phyloP scores from a whole-genome alignment of 2,113 vertebrate species.

The Ceratotherium simum region DNA sequence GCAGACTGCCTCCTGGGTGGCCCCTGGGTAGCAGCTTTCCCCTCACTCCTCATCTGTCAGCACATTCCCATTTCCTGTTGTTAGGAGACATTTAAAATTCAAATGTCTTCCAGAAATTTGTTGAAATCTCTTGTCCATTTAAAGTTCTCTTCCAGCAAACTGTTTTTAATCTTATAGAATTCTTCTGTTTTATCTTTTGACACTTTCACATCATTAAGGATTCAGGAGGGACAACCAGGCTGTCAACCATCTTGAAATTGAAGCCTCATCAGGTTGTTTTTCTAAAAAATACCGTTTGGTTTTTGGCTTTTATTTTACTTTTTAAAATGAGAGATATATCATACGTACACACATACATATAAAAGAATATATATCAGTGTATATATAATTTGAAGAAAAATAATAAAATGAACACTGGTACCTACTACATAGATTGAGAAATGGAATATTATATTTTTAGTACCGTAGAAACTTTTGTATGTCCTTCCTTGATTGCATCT shows the following conservation, averaged over 20 bases:
- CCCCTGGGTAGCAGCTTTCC: background rate
- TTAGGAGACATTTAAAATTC: too few species aligned
- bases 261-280: background rate
- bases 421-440: background rate
- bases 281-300: background rate
- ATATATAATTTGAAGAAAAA: slow-evolving; percentile 5
- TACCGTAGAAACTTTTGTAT: background rate
- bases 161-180: background rate
- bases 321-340: background rate
- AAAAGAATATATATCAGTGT: background rate
- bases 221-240: background rate
- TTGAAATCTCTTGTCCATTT: slow-evolving; percentile 42
- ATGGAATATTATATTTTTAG: background rate
- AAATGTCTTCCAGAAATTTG: slow-evolving; percentile 14
- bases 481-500: background rate
- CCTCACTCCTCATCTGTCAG: background rate
- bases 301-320: background rate
- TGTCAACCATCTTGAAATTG: background rate
- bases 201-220: background rate
- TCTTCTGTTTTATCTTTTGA: background rate
- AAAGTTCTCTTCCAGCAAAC: background rate
- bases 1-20: background rate
- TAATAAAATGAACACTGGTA: background rate
- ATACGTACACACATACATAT: background rate
- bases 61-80: background rate